Evolutionary conservation across 2,797 vertebrate species (phyloP), one percentile per base, ranked within the genome.

Genomic region (Ctenopoma kingsleyae): DNA sequence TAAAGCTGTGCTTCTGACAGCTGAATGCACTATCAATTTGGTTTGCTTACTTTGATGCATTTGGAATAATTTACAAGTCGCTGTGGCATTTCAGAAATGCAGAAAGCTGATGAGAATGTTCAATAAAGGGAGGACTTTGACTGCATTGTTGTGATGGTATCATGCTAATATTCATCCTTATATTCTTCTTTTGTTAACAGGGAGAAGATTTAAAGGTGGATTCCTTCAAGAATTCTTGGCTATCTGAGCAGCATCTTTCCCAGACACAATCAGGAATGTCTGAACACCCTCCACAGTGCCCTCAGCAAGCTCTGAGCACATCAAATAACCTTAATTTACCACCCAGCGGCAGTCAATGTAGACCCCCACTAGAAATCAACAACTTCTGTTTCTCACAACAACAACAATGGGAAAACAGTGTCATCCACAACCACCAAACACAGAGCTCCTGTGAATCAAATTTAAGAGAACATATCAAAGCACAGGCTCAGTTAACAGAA

Each of bases 121-220:
- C 22, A 59, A 4, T n/a, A 32, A 46, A 52, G 19, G n/a, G 1
- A 43, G 17, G 47, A 62, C 27, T 65, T 46, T 60, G 17, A 41
- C 10, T 15, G 20, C 55, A 23, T 57, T 65, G 36, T 58, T 47
- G 5, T 46, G 35, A 32, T 59, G 55, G 41, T 44, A 6, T 53
- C 17, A 50, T 40, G 27, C 48, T 76, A 52, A 81, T 55, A 44
- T 11, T 59, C 7, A 20, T 52, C 15, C 44, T 64, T 11, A 59
- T 71, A 40, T 78, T 61, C 67, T 73, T 88, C 27, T 88, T 66
- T 90, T 84, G 51, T 76, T 77, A 82, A 80, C 87, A 94, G 93
- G 82, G 49, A 49, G 58, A 82, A 53, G 80, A 84, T 30, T 36
- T 0, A 51, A 44, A 5, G 25, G 47, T 6, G 30, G 81, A 81